Evolutionary conservation across 1,140 invertebrate species (phyloP).

Genomic region (Zophobas morio): DNA sequence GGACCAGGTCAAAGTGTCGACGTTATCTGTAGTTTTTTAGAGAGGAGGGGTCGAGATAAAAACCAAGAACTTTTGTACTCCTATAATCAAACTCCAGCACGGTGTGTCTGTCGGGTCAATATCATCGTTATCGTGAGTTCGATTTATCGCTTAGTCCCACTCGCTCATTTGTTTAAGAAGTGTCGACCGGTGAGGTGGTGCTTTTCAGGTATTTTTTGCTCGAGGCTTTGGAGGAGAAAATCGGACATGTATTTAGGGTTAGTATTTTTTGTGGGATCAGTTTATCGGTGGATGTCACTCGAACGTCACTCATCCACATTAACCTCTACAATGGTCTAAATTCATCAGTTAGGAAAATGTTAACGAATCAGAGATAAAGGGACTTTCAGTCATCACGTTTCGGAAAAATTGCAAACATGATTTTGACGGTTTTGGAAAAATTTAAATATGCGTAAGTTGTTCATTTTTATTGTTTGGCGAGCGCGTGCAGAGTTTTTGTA

Average conservation of each 20-base stretch:
- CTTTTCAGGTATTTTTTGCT: background rate
- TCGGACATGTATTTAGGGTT: constrained; percentile 21
- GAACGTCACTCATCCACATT: constrained; percentile 6
- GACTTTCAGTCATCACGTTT: too few species aligned
- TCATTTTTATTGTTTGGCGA: background rate
- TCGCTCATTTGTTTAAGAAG: constrained; percentile 4
- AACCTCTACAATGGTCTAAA: constrained; percentile 7
- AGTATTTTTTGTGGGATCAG: background rate
- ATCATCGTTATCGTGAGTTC: constrained; percentile 19
- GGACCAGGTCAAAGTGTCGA: constrained; percentile 22
- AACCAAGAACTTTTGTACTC: constrained; percentile 11
- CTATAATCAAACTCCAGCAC: constrained; percentile 4
- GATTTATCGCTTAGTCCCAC: background rate
- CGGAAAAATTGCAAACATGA: background rate
- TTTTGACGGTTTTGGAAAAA: background rate
- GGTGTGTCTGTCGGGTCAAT: constrained; percentile 13
- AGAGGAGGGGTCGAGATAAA: constrained; percentile 31
- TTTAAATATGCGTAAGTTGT: background rate
- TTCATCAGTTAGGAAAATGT: constrained; percentile 20
- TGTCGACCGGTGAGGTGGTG: constrained; percentile 4
- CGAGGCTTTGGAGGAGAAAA: constrained; percentile 10
- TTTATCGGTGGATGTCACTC: constrained; percentile 27
- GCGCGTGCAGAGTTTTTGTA: background rate
- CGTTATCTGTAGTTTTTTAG: constrained; percentile 8
- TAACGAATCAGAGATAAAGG: background rate